Evolutionary conservation across 2,888 invertebrate genomes (phyloP).

Genomic region (Antheraea assamensis): DNA sequence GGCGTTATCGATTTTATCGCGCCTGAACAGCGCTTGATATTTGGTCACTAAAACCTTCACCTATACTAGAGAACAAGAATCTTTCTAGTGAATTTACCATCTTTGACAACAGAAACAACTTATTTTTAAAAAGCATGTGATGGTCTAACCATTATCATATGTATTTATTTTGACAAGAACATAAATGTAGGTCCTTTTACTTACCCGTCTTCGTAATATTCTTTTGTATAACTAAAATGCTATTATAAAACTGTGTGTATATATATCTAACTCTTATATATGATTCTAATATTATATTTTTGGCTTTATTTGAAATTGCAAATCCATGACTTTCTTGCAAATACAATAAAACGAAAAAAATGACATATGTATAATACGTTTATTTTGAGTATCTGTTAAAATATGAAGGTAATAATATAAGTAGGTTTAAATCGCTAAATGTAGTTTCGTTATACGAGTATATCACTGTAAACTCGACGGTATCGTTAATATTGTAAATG

Average conservation of each 20-base stretch:
- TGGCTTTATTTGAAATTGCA: neutral
- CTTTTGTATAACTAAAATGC: neutral
- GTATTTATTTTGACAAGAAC: neutral
- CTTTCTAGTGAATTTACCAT: too few species aligned
- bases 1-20: too few species aligned
- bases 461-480: neutral
- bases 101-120: neutral
- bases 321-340: neutral
- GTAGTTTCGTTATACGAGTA: neutral
- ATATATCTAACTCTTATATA: neutral
- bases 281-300: neutral
- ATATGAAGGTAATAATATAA: neutral
- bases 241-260: neutral
- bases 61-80: too few species aligned
- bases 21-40: too few species aligned
- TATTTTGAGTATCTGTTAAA: neutral
- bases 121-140: neutral
- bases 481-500: neutral
- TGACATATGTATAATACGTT: neutral
- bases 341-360: neutral
- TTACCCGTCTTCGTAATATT: neutral
- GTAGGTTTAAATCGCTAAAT: neutral
- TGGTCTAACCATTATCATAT: neutral
- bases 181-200: neutral
- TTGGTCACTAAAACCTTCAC: too few species aligned